Evolutionary conservation across 2,113 vertebrate species (phyloP).

Genomic region (Toxotes jaculatrix): DNA sequence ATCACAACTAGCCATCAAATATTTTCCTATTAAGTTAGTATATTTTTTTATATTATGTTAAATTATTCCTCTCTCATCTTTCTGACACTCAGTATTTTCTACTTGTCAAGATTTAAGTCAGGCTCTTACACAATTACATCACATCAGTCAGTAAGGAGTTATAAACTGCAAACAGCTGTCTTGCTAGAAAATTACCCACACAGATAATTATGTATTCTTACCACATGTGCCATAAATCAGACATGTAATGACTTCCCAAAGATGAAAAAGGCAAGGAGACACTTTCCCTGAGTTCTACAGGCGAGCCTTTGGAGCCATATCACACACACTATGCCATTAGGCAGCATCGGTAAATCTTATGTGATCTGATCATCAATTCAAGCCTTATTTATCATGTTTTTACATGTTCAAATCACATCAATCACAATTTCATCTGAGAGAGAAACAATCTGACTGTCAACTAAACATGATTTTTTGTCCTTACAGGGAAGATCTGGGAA

Average conservation of each 20-base stretch:
- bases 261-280: conserved; percentile 25
- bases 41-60: neutral
- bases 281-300: neutral
- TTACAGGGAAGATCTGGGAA: conserved; percentile 95
- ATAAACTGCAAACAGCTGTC: conserved; percentile 34
- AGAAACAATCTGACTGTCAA: neutral
- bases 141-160: conserved; percentile 22
- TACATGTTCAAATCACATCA: neutral
- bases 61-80: conserved; percentile 1
- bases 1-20: neutral
- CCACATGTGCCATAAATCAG: conserved; percentile 28
- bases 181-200: conserved; percentile 14
- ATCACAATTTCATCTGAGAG: neutral
- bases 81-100: neutral
- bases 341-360: neutral
- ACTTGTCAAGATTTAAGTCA: conserved; percentile 8
- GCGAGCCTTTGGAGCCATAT: neutral
- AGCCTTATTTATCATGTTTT: neutral
- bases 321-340: neutral
- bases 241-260: conserved; percentile 15
- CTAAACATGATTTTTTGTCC: neutral
- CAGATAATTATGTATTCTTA: conserved; percentile 19
- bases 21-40: neutral
- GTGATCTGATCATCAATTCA: neutral
- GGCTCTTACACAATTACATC: conserved; percentile 32